Evolutionary conservation across 2,797 vertebrate species (phyloP).

Genomic region (Chiloscyllium punctatum): DNA sequence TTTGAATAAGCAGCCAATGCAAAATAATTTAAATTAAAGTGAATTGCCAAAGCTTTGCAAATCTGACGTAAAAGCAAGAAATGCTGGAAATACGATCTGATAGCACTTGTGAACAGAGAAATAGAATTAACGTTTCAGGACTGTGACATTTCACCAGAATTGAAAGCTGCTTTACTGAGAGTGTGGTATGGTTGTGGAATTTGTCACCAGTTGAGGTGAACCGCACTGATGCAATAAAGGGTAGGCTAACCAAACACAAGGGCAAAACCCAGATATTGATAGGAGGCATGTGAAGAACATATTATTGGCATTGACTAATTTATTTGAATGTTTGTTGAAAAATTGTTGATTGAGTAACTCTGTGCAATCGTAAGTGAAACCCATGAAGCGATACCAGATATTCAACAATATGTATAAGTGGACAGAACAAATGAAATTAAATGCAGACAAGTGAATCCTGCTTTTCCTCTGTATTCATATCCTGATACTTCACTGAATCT

Average conservation of each 20-base stretch:
- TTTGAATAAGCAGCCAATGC: background rate
- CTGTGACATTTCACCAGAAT: no score
- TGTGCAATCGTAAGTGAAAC: background rate
- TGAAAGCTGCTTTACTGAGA: background rate
- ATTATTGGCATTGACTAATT: background rate
- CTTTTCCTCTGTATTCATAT: background rate
- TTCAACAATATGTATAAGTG: background rate
- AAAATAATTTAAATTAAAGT: background rate
- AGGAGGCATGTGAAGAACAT: background rate
- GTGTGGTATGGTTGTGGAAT: background rate
- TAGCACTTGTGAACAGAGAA: no score
- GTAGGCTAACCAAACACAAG: background rate
- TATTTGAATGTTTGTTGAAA: background rate
- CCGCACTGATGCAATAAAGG: background rate
- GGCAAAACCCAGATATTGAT: background rate
- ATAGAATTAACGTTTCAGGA: no score
- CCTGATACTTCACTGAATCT: background rate
- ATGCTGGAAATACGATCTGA: background rate
- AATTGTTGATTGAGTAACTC: background rate
- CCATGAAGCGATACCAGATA: background rate
- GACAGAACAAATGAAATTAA: background rate
- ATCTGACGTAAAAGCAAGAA: background rate
- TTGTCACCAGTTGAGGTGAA: background rate
- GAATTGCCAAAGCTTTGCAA: background rate
- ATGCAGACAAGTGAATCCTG: background rate